Conservation (phyloP, 2,888 invertebrate genomes). For the Calliphora vomitoria region DNA sequence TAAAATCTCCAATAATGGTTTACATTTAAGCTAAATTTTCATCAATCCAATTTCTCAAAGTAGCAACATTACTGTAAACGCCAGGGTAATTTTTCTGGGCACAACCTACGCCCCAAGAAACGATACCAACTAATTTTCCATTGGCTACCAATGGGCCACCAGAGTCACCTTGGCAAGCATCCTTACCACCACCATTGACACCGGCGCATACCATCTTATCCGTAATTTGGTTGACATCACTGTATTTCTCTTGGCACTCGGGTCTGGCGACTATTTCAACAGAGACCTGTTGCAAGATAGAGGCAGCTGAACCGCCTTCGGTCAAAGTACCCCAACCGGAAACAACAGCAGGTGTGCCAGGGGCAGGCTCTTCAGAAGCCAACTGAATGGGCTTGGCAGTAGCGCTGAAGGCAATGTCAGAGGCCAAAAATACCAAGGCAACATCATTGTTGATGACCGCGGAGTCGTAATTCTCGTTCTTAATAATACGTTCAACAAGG, state of each 20-base stretch:
- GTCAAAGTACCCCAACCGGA: conserved; percentile 80
- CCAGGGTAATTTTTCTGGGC: conserved; percentile 72
- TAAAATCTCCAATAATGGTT: not conserved
- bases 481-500: conserved; percentile 15
- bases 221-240: conserved; percentile 74
- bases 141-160: conserved; percentile 80
- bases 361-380: conserved; percentile 83
- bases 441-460: conserved; percentile 67
- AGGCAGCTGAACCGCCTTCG: conserved; percentile 73
- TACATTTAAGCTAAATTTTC: conserved; percentile 25
- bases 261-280: conserved; percentile 77
- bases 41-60: conserved; percentile 56
- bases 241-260: conserved; percentile 76
- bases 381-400: conserved; percentile 87
- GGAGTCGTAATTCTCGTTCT: conserved; percentile 58
- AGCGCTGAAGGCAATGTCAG: conserved; percentile 49
- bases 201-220: conserved; percentile 81
- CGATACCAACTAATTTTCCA: conserved; percentile 79
- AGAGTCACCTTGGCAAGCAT: conserved; percentile 83
- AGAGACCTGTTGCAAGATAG: conserved; percentile 77
- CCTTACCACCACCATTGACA: conserved; percentile 80
- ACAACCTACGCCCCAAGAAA: conserved; percentile 82
- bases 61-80: conserved; percentile 66
- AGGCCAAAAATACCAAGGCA: conserved; percentile 62
- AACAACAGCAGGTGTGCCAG: conserved; percentile 75